Percentiles rank a stretch among this genome's conserved stretches.
These are phyloP conservation scores for Arion vulgaris DNA, from an alignment of 1,140 invertebrate genomes.

Conservation along the genomic window DNA sequence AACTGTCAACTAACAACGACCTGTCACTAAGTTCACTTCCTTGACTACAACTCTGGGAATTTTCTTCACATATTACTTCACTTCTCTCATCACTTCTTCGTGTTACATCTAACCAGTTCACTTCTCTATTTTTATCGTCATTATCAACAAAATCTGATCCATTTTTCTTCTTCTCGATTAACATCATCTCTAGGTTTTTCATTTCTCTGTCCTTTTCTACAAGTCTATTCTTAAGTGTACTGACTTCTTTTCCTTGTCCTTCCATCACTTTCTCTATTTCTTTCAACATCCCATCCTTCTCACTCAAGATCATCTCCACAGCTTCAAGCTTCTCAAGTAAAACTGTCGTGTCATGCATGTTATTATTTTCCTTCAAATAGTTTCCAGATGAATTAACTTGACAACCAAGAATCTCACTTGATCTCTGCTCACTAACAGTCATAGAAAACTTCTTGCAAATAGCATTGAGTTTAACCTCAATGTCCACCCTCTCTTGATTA, in stretches of 20 bases:
- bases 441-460: neutral
- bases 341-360: neutral
- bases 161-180: too few relatives aligned
- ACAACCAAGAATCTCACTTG: too few relatives aligned
- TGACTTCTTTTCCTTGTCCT: neutral
- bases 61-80: too few relatives aligned
- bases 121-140: neutral
- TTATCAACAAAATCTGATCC: too few relatives aligned
- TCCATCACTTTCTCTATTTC: neutral
- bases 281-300: neutral
- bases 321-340: neutral
- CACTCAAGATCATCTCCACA: neutral
- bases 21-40: too few relatives aligned
- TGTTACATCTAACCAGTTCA: neutral
- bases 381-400: neutral
- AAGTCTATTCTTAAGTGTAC: too few relatives aligned
- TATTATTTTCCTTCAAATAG: neutral
- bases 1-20: too few relatives aligned
- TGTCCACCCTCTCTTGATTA: neutral
- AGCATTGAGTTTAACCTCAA: neutral
- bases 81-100: neutral
- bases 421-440: too few relatives aligned
- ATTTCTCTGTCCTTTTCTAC: too few relatives aligned
- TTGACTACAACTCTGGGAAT: too few relatives aligned
- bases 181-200: too few relatives aligned